phyloP scores from a whole-genome alignment of 1,140 invertebrate species.

The Zeugodacus cucurbitae region DNA sequence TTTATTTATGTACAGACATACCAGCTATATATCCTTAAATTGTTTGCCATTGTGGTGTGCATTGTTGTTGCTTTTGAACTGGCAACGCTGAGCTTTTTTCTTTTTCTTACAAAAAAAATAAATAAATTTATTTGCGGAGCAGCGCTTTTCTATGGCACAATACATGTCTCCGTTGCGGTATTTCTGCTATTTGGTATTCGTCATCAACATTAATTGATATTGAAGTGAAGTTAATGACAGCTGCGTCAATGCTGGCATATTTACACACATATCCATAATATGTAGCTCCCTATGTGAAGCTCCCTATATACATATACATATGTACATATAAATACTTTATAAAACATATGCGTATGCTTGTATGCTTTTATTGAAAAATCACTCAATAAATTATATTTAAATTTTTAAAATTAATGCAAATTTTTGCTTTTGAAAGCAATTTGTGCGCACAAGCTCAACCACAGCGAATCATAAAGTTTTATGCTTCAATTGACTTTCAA shows the following conservation, averaged over 20 bases:
- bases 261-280: no score
- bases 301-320: background rate
- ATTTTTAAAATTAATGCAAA: no score
- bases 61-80: conserved; percentile 14
- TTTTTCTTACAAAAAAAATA: background rate
- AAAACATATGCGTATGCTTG: no score
- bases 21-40: background rate
- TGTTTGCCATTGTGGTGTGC: background rate
- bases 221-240: conserved; percentile 35
- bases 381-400: no score
- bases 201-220: conserved; percentile 31
- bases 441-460: no score
- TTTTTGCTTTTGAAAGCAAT: no score
- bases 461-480: no score
- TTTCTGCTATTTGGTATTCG: conserved; percentile 3
- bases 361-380: no score
- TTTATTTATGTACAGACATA: background rate
- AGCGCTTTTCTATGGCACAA: background rate
- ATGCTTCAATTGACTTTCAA: background rate
- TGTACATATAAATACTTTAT: background rate
- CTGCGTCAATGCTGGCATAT: background rate
- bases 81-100: no score
- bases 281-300: no score
- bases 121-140: background rate
- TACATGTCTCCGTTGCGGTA: background rate